A percentile compares a stretch with the other conserved stretches of the same genome.
Conservation (phyloP, 2,888 invertebrate genomes). For the Vannuccia rotundouncinata region DNA sequence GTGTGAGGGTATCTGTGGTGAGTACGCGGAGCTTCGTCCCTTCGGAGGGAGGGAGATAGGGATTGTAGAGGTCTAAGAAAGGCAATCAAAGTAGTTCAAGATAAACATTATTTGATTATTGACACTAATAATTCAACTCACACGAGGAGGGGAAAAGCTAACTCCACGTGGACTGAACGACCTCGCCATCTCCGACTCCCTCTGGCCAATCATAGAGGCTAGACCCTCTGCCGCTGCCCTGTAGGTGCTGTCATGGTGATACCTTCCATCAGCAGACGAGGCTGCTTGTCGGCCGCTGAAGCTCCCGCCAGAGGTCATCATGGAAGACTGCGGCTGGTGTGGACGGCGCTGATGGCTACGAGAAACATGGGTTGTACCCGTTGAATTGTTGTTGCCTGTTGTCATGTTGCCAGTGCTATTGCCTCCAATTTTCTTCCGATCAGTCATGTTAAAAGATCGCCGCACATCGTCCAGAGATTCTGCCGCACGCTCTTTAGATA, state of each 20-base stretch:
- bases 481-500: not conserved
- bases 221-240: constrained; percentile 28
- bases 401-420: no score
- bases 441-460: not conserved
- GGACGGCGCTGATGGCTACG: not conserved
- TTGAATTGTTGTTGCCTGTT: no score
- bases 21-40: not conserved
- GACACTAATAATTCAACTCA: constrained; percentile 1
- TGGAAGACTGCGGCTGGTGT: not conserved
- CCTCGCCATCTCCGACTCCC: not conserved
- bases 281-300: not conserved
- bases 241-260: constrained; percentile 31
- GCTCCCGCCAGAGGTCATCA: not conserved
- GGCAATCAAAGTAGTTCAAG: not conserved
- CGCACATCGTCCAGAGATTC: constrained; percentile 9
- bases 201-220: not conserved
- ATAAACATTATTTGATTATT: no score
- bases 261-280: not conserved
- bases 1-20: constrained; percentile 3
- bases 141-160: constrained; percentile 34
- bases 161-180: not conserved
- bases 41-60: not conserved
- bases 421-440: no score
- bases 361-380: no score
- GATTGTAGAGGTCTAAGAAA: not conserved